A percentile compares a stretch with the other conserved stretches of the same genome.
Conservation (phyloP, 2,888 invertebrate genomes). For the Cylloceria caligata region DNA sequence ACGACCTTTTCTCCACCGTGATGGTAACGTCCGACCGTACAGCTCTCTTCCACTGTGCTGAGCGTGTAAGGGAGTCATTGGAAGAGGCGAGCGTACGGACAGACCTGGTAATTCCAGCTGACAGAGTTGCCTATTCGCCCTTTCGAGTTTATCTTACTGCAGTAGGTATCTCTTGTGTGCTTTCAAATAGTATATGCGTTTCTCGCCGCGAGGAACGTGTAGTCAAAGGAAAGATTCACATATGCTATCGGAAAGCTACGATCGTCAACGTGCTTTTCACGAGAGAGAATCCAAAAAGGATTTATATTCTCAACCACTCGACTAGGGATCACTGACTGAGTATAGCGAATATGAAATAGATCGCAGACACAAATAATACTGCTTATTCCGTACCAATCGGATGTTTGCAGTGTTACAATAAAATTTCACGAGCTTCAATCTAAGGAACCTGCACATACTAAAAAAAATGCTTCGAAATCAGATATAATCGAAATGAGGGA, state of each 20-base stretch:
- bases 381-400: not conserved
- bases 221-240: not conserved
- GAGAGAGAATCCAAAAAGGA: not conserved
- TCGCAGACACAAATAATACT: not conserved
- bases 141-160: constrained; percentile 10
- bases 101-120: constrained; percentile 16
- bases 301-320: not conserved
- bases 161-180: not conserved
- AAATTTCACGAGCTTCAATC: not conserved
- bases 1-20: constrained; percentile 31
- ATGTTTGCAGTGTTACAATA: not conserved
- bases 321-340: not conserved
- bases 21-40: constrained; percentile 4
- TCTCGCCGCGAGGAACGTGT: not conserved
- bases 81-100: constrained; percentile 2
- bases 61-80: not conserved
- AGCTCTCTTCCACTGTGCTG: not conserved
- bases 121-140: not conserved
- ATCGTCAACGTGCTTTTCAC: not conserved
- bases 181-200: not conserved
- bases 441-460: too few relatives aligned
- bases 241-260: not conserved
- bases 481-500: too few relatives aligned
- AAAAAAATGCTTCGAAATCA: too few relatives aligned
- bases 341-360: not conserved